Conservation (phyloP, 2,888 invertebrate genomes). For the Agrypnus murinus region DNA sequence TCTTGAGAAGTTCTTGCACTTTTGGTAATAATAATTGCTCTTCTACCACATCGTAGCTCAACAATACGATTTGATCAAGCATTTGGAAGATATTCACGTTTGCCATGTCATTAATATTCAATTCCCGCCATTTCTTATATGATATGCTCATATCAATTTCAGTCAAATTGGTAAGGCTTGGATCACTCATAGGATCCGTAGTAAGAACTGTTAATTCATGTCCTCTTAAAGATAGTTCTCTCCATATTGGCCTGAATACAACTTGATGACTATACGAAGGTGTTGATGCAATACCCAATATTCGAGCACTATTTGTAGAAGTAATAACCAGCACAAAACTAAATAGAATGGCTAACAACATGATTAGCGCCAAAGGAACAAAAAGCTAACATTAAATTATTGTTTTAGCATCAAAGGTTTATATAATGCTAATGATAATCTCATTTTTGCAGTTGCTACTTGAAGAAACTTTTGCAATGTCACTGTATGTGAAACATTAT, state of each 20-base stretch:
- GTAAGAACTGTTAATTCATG: constrained; percentile 8
- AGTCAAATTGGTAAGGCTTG: constrained; percentile 1
- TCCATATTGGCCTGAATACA: background rate
- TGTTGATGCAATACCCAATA: background rate
- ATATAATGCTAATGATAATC: too few relatives aligned
- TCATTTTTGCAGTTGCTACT: too few relatives aligned
- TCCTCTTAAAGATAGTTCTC: constrained; percentile 6
- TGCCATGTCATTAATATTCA: background rate
- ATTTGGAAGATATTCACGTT: background rate
- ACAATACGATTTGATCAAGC: background rate
- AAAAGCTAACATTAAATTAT: too few relatives aligned
- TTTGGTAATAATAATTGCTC: background rate
- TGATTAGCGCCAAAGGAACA: too few relatives aligned
- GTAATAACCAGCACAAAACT: too few relatives aligned
- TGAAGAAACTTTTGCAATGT: too few relatives aligned
- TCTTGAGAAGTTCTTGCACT: background rate
- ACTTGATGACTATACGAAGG: constrained; percentile 15
- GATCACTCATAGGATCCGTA: constrained; percentile 17
- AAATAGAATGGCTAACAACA: too few relatives aligned
- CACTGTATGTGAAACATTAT: too few relatives aligned
- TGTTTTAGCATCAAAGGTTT: too few relatives aligned
- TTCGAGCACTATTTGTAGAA: background rate
- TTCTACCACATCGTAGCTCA: background rate
- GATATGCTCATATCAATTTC: constrained; percentile 12
- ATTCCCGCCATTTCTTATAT: background rate